A percentile compares a stretch with the other conserved stretches of the same genome.
Conservation (phyloP, 2,888 invertebrate species). For the Clepsis dumicolana region DNA sequence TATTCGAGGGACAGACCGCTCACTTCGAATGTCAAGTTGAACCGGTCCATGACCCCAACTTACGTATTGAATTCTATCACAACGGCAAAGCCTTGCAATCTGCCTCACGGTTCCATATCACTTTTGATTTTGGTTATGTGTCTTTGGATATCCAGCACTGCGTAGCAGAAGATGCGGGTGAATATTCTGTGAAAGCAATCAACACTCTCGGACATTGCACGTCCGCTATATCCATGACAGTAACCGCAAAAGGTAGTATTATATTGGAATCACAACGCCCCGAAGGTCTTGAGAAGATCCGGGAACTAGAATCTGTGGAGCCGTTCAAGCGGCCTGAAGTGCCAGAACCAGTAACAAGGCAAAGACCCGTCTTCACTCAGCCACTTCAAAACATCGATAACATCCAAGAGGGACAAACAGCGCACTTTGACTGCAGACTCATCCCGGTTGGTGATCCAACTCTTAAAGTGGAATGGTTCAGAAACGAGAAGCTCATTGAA, state of each 20-base stretch:
- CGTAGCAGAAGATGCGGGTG: constrained; percentile 98
- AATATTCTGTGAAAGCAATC: constrained; percentile 96
- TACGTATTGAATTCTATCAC: constrained; percentile 96
- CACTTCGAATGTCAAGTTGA: constrained; percentile 98
- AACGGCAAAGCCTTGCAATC: constrained; percentile 96
- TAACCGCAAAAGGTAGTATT: constrained; percentile 93
- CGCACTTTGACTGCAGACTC: constrained; percentile 97
- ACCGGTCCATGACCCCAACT: constrained; percentile 95
- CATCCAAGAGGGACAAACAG: constrained; percentile 95
- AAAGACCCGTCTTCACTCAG: constrained; percentile 97
- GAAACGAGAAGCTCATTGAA: constrained; percentile 96
- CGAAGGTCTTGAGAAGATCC: constrained; percentile 97
- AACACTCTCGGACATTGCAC: constrained; percentile 96
- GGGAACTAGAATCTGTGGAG: constrained; percentile 93
- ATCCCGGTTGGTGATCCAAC: constrained; percentile 98
- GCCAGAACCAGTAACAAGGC: constrained; percentile 93
- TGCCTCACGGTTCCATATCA: constrained; percentile 96
- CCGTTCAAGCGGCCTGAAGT: constrained; percentile 93
- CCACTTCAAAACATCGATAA: constrained; percentile 96
- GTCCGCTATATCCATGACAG: constrained; percentile 92
- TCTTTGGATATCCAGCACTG: constrained; percentile 97
- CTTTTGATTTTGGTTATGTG: constrained; percentile 99
- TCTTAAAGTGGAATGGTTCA: constrained; percentile 97
- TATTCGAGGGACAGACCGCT: constrained; percentile 96
- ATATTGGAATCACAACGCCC: constrained; percentile 96